These are phyloP conservation scores for Drosophila punjabiensis DNA, from an alignment of 1,140 invertebrate species.

Conservation along the genomic window DNA sequence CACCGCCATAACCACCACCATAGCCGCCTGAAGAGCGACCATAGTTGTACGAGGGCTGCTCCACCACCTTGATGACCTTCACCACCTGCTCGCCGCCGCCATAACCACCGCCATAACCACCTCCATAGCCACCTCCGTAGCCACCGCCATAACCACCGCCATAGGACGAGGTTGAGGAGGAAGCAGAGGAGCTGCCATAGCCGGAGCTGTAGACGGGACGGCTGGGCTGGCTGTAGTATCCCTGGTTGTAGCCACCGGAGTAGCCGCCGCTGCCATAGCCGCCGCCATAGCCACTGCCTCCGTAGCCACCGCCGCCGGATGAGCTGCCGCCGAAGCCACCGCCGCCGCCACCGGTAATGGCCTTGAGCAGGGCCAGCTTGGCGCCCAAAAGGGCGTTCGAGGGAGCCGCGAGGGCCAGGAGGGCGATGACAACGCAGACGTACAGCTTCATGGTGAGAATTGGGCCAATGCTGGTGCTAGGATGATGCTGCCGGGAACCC, in stretches of 20 bases:
- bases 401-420: constrained; percentile 58
- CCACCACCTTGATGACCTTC: constrained; percentile 71
- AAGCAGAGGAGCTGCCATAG: constrained; percentile 29
- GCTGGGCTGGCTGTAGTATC: constrained; percentile 69
- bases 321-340: constrained; percentile 30
- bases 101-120: constrained; percentile 15
- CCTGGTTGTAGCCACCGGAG: constrained; percentile 67
- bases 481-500: constrained; percentile 53
- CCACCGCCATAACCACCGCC: constrained; percentile 29
- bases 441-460: constrained; percentile 62
- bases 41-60: constrained; percentile 57
- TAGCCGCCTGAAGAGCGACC: constrained; percentile 36
- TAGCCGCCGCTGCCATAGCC: constrained; percentile 60
- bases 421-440: constrained; percentile 60
- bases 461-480: constrained; percentile 3
- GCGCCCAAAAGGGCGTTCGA: constrained; percentile 68
- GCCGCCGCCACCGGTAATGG: constrained; percentile 48
- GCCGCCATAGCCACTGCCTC: neutral
- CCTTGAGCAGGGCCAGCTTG: constrained; percentile 71
- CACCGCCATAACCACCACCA: constrained; percentile 31
- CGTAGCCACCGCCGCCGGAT: constrained; percentile 19
- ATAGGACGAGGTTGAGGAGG: constrained; percentile 3
- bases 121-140: constrained; percentile 44
- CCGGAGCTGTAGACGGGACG: constrained; percentile 65
- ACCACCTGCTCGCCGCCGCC: constrained; percentile 64